A percentile compares a stretch with the other conserved stretches of the same genome.
Evolutionary conservation across 2,797 vertebrate species (phyloP).

Genomic region (Lepus oiostolus): DNA sequence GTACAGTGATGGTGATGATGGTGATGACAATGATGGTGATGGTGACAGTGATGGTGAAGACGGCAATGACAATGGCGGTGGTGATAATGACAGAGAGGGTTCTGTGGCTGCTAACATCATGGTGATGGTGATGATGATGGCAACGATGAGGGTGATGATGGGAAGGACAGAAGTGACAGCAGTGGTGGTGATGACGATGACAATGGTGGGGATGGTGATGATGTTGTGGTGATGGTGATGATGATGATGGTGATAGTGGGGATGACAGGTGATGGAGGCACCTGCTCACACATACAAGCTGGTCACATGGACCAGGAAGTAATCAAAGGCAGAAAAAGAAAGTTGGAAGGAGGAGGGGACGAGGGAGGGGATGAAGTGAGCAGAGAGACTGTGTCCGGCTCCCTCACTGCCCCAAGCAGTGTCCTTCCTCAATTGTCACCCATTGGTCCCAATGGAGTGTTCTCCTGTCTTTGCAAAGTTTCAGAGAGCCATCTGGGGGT

Average conservation of each 20-base stretch:
- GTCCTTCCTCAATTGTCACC: not conserved
- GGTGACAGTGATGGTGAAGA: too few species aligned
- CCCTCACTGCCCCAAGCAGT: fast-evolving
- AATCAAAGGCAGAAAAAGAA: not conserved
- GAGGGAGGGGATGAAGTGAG: too few species aligned
- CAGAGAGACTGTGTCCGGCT: not conserved
- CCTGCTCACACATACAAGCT: fast-evolving
- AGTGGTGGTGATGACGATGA: not conserved
- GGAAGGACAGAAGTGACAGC: too few species aligned
- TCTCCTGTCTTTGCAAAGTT: constrained; percentile 63
- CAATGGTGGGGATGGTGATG: not conserved
- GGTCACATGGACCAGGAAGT: not conserved
- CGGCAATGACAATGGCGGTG: too few species aligned
- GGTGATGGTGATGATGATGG: too few species aligned
- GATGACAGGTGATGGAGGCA: not conserved
- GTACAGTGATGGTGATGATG: too few species aligned
- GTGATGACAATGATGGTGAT: too few species aligned
- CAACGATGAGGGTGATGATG: too few species aligned
- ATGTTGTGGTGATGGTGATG: not conserved
- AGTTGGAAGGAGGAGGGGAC: not conserved
- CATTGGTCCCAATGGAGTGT: not conserved
- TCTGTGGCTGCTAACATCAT: too few species aligned
- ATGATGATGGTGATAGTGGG: not conserved
- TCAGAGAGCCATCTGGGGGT: not conserved
- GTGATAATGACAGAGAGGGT: too few species aligned